Conservation (phyloP, 2,113 vertebrate species). For the Herpailurus yagouaroundi region DNA sequence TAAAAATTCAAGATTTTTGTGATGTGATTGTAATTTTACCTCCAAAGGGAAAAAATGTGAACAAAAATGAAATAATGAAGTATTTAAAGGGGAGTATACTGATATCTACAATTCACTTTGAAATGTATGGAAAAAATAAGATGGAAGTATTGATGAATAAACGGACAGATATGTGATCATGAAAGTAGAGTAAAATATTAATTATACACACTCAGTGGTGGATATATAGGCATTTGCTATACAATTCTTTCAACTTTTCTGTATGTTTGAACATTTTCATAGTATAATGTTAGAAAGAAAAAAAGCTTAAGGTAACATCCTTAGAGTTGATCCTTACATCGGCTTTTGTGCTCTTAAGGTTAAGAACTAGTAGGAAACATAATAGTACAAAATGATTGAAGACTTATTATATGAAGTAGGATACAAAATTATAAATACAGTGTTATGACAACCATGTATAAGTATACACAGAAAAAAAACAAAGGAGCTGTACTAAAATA, state of each 20-base stretch:
- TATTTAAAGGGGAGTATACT: not conserved
- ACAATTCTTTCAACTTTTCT: conserved; percentile 34
- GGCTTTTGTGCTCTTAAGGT: conserved; percentile 1
- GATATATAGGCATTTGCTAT: not conserved
- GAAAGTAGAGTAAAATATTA: conserved; percentile 28
- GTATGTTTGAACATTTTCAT: conserved; percentile 26
- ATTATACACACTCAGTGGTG: not conserved
- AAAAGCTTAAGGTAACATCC: conserved; percentile 20
- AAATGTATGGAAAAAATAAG: conserved; percentile 18
- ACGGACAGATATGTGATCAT: not conserved
- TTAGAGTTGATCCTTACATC: conserved; percentile 26
- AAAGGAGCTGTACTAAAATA: conserved; percentile 12
- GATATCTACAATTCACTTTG: not conserved
- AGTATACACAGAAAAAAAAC: conserved; percentile 19
- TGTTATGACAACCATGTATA: not conserved
- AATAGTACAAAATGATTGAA: conserved; percentile 41
- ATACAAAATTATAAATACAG: conserved; percentile 29
- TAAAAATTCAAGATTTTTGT: conserved; percentile 19
- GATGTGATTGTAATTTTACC: conserved; percentile 22
- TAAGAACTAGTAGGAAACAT: not conserved
- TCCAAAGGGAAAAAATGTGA: conserved; percentile 20
- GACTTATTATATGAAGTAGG: not conserved
- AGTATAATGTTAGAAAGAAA: not conserved
- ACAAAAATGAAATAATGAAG: conserved; percentile 27
- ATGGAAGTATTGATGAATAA: not conserved